phyloP scores from a whole-genome alignment of 2,113 vertebrate genomes.

The Microtus oregoni region DNA sequence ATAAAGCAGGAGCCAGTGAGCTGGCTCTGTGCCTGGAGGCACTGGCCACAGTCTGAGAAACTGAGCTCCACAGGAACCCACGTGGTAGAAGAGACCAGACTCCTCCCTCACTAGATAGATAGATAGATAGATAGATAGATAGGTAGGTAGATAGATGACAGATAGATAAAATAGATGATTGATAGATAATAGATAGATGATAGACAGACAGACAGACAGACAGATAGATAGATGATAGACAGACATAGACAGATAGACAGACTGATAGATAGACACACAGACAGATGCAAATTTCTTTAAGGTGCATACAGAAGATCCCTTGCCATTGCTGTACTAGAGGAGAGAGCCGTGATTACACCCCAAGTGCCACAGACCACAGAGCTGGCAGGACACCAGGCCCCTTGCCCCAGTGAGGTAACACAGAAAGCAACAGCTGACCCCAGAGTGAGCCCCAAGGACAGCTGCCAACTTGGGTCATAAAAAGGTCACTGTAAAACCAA shows the following conservation, averaged over 20 bases:
- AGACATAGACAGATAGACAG: too few species aligned
- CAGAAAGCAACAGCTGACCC: neutral
- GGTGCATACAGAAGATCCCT: neutral
- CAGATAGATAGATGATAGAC: too few species aligned
- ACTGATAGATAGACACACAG: too few species aligned
- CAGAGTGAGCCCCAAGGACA: neutral
- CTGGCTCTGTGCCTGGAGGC: too few species aligned
- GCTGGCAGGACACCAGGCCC: neutral
- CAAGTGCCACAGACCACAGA: neutral
- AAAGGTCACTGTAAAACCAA: too few species aligned
- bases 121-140: too few species aligned
- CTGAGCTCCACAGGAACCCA: neutral
- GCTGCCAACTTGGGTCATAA: neutral
- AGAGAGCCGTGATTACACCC: neutral
- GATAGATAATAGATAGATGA: neutral
- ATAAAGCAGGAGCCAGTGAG: neutral
- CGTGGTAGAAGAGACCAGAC: neutral
- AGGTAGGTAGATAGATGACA: too few species aligned
- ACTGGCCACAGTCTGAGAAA: neutral
- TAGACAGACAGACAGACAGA: too few species aligned
- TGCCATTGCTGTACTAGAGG: neutral
- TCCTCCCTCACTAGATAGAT: neutral
- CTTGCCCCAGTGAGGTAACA: neutral
- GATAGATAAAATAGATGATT: too few species aligned
- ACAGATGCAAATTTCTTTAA: neutral